Evolutionary conservation across 2,888 invertebrate species (phyloP), one percentile per base, ranked within the genome.

Genomic region (Troilus luridus): DNA sequence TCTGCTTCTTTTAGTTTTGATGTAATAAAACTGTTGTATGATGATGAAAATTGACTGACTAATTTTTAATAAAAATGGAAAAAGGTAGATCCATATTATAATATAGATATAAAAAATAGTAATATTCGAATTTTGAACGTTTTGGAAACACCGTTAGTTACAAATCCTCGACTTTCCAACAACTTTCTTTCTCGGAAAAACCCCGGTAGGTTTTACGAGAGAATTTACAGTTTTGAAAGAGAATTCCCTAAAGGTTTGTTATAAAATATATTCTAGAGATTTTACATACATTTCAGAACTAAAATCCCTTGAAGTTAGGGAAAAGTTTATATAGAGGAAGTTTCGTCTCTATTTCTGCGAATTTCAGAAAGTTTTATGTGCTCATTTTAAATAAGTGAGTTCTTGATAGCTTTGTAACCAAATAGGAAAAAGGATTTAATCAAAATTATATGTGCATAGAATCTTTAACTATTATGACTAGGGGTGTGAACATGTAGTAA

Each of bases 281-380:
- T 77, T 77, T 77, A 41, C 72, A 77, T 77, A 77, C 24, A 77
- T 77, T 77, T 77, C 72, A 77, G 19, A 77, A 77, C 72, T 77
- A 41, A 77, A 77, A 77, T 77, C 72, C 72, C 72, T 19, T 9
- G 72, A 41, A 77, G 41, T 77, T 77, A 77, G 19, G 72, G 72
- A 19, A 77, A 77, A 77, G 27, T 41, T 77, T 77, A 77, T 77
- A 41, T 41, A 8, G 72, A 6, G 72, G 10, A 8, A 77, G 72
- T 77, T 77, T 9, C 72, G 17, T 17, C 19, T 19, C 72, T 41
- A 41, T 41, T 77, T 77, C 72, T 77, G 41, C 72, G 27, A 67
- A 27, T 64, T n/a, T 27, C 24, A 27, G 67, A 8, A 77, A 77
- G 41, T 77, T 41, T 27, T 77, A 21, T 41, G 41, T 41, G 72